These are phyloP conservation scores for Brachionus rotundiformis DNA, from an alignment of 1,140 invertebrate genomes.

Conservation along the genomic window DNA sequence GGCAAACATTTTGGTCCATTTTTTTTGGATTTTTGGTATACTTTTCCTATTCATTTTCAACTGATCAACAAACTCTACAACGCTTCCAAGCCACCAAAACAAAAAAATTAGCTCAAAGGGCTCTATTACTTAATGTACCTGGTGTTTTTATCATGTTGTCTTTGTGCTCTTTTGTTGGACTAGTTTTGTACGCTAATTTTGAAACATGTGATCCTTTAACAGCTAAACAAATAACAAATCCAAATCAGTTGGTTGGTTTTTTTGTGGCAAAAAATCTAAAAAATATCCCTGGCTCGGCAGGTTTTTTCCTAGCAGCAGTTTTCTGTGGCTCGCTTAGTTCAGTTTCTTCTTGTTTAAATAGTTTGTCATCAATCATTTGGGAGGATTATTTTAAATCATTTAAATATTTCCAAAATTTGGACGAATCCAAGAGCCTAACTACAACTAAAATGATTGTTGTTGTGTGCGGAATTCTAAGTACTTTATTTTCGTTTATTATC, in stretches of 20 bases:
- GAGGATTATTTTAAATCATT: constrained; percentile 72
- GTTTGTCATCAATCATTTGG: constrained; percentile 80
- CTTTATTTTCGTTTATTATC: constrained; percentile 52
- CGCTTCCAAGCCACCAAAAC: neutral
- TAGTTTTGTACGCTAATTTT: constrained; percentile 60
- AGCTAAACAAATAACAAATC: constrained; percentile 56
- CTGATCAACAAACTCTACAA: neutral
- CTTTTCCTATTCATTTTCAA: constrained; percentile 52
- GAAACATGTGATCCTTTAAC: constrained; percentile 59
- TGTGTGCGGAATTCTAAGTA: constrained; percentile 52
- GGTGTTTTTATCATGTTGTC: constrained; percentile 78
- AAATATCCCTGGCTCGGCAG: constrained; percentile 59
- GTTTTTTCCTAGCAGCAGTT: constrained; percentile 61
- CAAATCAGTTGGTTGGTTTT: constrained; percentile 66
- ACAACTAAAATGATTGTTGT: constrained; percentile 33
- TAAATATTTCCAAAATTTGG: constrained; percentile 41
- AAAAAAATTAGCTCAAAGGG: constrained; percentile 55
- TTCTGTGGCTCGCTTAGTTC: constrained; percentile 61
- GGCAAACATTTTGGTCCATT: constrained; percentile 60
- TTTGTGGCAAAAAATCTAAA: constrained; percentile 53
- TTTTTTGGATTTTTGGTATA: constrained; percentile 57
- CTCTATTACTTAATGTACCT: constrained; percentile 67
- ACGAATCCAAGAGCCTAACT: neutral
- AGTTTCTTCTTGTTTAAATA: constrained; percentile 75
- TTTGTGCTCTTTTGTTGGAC: constrained; percentile 73